Base-by-base conservation (phyloP, 2,888 invertebrate species). In the Ophion ellenae region DNA sequence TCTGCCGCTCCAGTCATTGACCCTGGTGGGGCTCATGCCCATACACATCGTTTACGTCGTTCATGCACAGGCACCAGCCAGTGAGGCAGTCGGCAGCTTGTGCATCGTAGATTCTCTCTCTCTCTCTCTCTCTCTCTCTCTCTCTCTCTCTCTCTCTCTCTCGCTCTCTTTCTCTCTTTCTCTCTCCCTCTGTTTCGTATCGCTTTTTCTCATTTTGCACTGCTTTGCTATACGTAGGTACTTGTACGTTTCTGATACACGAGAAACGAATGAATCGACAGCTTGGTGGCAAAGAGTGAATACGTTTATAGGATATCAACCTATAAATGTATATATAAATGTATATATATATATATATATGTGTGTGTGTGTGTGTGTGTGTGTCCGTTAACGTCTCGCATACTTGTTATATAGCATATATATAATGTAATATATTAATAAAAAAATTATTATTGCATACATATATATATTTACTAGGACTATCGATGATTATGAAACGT, bases 1-100 rank as follows among this genome's bases (percentile, higher is more conserved):
- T 88, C 88, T 85, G 82, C 86, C 86, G 91, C 90, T 89, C 90
- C 92, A 92, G 92, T 92, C 92, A 91, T 92, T 92, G 92, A 92
- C 92, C 92, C 92, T 91, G 90, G 88, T 82, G 81, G 67, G 81
- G 86, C 88, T 89, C 89, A 91, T 90, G 87, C 89, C 89, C 89
- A 90, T 88, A 85, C 87, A 89, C 90, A 89, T 82, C 89, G 86
- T 89, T 90, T 89, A 88, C 91, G 88, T 83, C 73, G 84, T 74
- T 82, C 86, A 85, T 84, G 83, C 84, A 71, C 85, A 70, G 85
- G 63, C 84, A 78, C 86, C 80, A 80, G 71, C 61, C 79, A 74
- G 67, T 63, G 64, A 64, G 69, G 61, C 69, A 63, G 74, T 45
- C 67, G 32, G 77, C 32, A 67, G 79, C 87, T 79, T 83, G 69